Base-by-base conservation (phyloP, 2,888 invertebrate species). In the Acanthococcus lagerstroemiae region DNA sequence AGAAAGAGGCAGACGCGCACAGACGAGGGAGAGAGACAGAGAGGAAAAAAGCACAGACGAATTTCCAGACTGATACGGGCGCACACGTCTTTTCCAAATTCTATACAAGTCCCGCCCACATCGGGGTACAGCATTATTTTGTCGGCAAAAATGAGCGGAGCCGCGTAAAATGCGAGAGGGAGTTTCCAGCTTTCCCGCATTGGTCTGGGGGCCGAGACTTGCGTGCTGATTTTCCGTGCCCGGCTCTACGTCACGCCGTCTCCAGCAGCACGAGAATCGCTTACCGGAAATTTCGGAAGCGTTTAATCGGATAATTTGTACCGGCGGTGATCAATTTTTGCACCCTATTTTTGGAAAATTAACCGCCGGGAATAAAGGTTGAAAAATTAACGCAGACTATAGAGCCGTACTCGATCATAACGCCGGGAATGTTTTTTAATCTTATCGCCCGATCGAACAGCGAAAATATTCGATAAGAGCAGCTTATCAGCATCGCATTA, bases 21-120 rank as follows among this genome's bases (percentile, higher is more conserved):
- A n/a, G n/a, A n/a, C n/a, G n/a, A n/a, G n/a, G n/a, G n/a, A n/a
- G n/a, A n/a, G n/a, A n/a, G n/a, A n/a, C n/a, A n/a, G n/a, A n/a
- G 37, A 9, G 12, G 60, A 45, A n/a, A 61, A 61, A 37, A 50
- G 24, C 19, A 15, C 30, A 22, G 24, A 19, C 25, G 45, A 61
- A 61, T 61, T 61, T 61, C 21, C 50, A 61, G 27, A 50, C 30
- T 26, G 48, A 61, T 21, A 19, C 30, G 50, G 37, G 50, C 61
- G 52, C 61, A 30, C 61, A 61, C 61, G 52, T 61, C 61, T 52
- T 61, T 58, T 24, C 61, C 48, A 61, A 61, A 50, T 61, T 24
- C 37, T 46, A 27, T 30, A 48, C n/a, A 52, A 52, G 52, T 50
- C 30, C 48, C 61, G 50, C 50, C 61, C 61, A 50, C 26, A 48